Evolutionary conservation across 1,140 invertebrate genomes (phyloP), one percentile per base, ranked within the genome.

Genomic region (Bombus superbus): DNA sequence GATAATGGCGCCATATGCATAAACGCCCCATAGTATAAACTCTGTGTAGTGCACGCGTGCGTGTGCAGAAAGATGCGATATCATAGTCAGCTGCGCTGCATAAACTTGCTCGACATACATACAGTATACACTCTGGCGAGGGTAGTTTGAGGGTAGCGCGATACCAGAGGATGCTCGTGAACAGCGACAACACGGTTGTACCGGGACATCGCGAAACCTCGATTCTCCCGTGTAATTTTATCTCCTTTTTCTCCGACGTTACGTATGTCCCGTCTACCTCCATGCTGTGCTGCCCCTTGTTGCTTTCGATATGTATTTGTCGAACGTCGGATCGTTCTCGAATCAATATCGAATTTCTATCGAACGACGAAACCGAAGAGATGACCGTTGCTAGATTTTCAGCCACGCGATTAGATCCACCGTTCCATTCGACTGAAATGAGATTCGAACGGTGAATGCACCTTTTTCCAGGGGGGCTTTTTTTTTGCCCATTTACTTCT

Each of bases 11-110:
- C 25, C 32, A 13, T 64, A 82, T 74, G 71, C 81, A 75, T 75
- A 75, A 64, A 82, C 57, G 57, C 15, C 35, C 18, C 4, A 44
- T n/a, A 72, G 68, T 72, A 59, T 72, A 59, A 81, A 81, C 35
- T 44, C 3, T n/a, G 10, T n/a, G 10, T 57, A 18, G n/a, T 40
- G 74, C 80, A 28, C 22, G 81, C 64, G 71, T 44, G 57, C 57
- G 40, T 81, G 40, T 64, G 47, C 42, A 75, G 57, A 75, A 82
- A 75, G 81, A 82, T 66, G 81, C 81, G 81, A 75, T 82, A 75
- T 82, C 81, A 75, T 75, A 81, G 80, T 81, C 80, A 81, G 80
- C 71, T 73, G 71, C 53, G 53, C 57, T 44, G 71, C 81, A 75
- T 82, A 74, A 82, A 82, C 81, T 75, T 42, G 28, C 32, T 28